Percentiles rank a stretch among this genome's conserved stretches.
Evolutionary conservation across 2,113 vertebrate genomes (phyloP).

Genomic region (Lagenorhynchus albirostris): DNA sequence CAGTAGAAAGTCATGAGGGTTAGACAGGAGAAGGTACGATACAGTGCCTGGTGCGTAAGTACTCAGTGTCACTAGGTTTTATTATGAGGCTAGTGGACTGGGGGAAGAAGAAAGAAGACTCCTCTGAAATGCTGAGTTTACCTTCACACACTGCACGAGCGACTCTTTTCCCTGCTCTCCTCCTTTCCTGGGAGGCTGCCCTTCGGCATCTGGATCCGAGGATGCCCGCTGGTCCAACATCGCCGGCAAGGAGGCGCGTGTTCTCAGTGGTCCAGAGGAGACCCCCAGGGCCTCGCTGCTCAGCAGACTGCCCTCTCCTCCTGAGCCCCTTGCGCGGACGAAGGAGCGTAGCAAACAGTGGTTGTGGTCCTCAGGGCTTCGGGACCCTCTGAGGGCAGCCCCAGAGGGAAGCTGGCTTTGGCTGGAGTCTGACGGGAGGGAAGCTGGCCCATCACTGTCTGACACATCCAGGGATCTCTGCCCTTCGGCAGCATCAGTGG

Average conservation of each 20-base stretch:
- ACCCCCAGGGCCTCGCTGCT: neutral
- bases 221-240: constrained; percentile 60
- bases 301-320: constrained; percentile 13
- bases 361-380: neutral
- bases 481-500: neutral
- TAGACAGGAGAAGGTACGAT: neutral
- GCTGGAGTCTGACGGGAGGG: constrained; percentile 14
- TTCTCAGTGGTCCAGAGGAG: constrained; percentile 44
- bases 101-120: neutral
- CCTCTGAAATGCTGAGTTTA: constrained; percentile 60
- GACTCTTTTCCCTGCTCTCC: constrained; percentile 75
- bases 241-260: constrained; percentile 65
- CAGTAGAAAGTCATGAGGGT: neutral
- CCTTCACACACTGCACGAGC: constrained; percentile 89
- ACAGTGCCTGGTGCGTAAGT: neutral
- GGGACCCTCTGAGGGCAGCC: neutral
- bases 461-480: constrained; percentile 36
- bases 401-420: constrained; percentile 30
- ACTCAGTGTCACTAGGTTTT: neutral
- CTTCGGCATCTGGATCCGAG: constrained; percentile 19
- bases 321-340: neutral
- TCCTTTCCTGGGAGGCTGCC: neutral
- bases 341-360: neutral
- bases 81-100: neutral
- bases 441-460: constrained; percentile 35